Base-by-base conservation (phyloP, 2,888 invertebrate genomes). In the Ectemnius lituratus region DNA sequence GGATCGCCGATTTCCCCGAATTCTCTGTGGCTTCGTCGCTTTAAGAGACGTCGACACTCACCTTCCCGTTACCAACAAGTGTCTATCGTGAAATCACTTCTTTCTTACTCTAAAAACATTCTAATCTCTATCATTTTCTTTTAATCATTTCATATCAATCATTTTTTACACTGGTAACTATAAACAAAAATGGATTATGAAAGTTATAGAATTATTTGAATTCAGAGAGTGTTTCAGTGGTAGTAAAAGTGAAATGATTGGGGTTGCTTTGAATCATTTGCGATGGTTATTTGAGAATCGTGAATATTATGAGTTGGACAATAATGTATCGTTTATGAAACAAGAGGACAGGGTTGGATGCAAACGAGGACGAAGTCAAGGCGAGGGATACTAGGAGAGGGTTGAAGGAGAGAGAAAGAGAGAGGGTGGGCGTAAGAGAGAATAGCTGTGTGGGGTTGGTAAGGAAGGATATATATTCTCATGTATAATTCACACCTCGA, bases 401-500 rank as follows among this genome's bases (percentile, higher is more conserved):
- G 52, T 52, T 52, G 64, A 45, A 52, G 18, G 62, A 67, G 67
- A 70, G 62, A 64, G 52, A 68, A 58, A 61, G 75, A 67, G 75
- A 62, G 73, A 62, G 70, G 47, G 52, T 52, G 4, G 16, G 16
- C 52, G 52, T 16, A 52, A 6, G 52, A 67, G 70, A 58, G 56
- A 58, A 23, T 37, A 37, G 37, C 11, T 67, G 70, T 62, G 74
- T 62, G 72, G 71, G 76, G 63, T 37, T 75, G 73, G 70, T 73
- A 73, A 74, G 69, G 75, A 81, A 82, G 82, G 80, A 82, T 83
- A 83, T 37, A 37, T 87, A 86, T 87, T 76, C 89, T 90, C 90
- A 90, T 90, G 90, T 90, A 90, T 90, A 90, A 90, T 90, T 90
- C 88, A 90, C 90, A 90, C 90, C 88, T 90, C 87, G 88, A 89